Evolutionary conservation across 2,888 invertebrate genomes (phyloP).

Genomic region (Brenthis ino): DNA sequence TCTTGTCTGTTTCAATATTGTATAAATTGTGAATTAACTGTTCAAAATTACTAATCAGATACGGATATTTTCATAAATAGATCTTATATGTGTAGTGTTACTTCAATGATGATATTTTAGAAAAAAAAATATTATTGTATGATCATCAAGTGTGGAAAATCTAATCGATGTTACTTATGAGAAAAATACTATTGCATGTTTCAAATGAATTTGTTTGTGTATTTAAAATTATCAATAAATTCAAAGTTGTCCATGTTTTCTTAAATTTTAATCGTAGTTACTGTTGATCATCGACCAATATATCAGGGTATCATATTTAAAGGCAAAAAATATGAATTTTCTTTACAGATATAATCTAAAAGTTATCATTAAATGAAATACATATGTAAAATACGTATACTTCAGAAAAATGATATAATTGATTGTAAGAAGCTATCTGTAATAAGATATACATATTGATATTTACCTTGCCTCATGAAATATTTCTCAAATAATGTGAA

Average conservation of each 20-base stretch:
- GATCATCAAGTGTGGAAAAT: not conserved
- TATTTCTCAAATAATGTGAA: too few relatives aligned
- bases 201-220: conserved; percentile 6
- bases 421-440: too few relatives aligned
- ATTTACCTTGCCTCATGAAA: too few relatives aligned
- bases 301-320: conserved; percentile 10
- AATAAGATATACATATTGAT: too few relatives aligned
- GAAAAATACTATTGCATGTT: conserved; percentile 14
- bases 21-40: too few relatives aligned
- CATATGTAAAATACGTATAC: not conserved
- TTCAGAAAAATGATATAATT: too few relatives aligned
- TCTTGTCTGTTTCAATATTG: too few relatives aligned
- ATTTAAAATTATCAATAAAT: conserved; percentile 9
- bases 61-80: conserved; percentile 17
- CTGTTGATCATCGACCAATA: conserved; percentile 17
- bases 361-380: not conserved
- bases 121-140: not conserved
- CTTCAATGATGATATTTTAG: conserved; percentile 18
- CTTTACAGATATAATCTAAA: not conserved
- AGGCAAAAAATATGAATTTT: not conserved
- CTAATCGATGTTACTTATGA: conserved; percentile 12
- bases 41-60: not conserved
- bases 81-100: conserved; percentile 7
- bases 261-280: conserved; percentile 14
- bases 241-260: conserved; percentile 8